Evolutionary conservation across 1,140 invertebrate species (phyloP).

Genomic region (Phortica variegata): DNA sequence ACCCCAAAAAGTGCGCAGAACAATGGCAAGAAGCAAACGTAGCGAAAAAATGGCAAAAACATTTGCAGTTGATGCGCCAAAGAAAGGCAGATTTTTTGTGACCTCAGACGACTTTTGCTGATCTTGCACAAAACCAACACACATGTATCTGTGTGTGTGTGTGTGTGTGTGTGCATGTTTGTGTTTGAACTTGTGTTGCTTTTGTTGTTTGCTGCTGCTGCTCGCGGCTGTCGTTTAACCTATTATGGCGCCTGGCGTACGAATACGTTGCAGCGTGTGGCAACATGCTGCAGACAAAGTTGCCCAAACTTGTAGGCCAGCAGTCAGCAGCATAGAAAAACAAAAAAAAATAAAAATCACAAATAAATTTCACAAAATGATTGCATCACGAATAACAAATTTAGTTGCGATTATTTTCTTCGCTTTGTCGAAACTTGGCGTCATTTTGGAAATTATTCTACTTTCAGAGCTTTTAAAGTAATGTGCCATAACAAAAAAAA

Average conservation of each 20-base stretch:
- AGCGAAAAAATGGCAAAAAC: conserved; percentile 10
- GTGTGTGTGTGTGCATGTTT: conserved; percentile 23
- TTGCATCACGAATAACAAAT: conserved; percentile 55
- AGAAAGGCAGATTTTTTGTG: conserved; percentile 21
- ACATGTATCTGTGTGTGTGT: conserved; percentile 10
- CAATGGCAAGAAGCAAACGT: conserved; percentile 5
- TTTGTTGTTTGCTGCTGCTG: too few relatives aligned
- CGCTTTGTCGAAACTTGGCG: neutral
- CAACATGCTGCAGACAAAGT: too few relatives aligned
- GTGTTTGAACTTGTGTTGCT: too few relatives aligned
- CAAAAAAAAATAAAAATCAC: neutral
- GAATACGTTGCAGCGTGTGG: conserved; percentile 23
- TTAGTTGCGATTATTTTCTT: conserved; percentile 38
- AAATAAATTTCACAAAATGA: conserved; percentile 39
- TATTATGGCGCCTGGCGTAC: conserved; percentile 49
- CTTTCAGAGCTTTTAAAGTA: conserved; percentile 27
- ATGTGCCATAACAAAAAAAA: conserved; percentile 50
- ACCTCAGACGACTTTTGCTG: too few relatives aligned
- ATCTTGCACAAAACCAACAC: too few relatives aligned
- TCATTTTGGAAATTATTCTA: conserved; percentile 24
- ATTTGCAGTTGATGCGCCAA: conserved; percentile 14
- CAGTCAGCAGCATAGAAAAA: neutral
- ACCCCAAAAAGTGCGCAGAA: neutral
- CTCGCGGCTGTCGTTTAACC: too few relatives aligned
- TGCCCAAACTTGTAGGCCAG: conserved; percentile 1